Evolutionary conservation across 2,797 vertebrate species (phyloP).

Genomic region (Siniperca scherzeri): DNA sequence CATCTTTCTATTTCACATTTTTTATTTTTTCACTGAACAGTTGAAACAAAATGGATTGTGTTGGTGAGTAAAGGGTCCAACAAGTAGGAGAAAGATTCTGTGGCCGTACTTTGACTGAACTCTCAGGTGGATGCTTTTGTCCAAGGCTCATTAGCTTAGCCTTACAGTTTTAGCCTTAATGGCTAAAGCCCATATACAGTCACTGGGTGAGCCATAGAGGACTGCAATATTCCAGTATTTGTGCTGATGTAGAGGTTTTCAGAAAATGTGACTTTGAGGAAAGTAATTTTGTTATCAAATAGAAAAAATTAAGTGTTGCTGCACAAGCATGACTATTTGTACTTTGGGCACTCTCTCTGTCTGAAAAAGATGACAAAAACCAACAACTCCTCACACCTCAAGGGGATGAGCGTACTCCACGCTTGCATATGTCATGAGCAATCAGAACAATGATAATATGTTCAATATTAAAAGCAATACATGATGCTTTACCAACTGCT

Average conservation of each 20-base stretch:
- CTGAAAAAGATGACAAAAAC: neutral
- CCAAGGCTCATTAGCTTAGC: conserved; percentile 31
- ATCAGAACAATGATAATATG: neutral
- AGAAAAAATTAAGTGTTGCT: neutral
- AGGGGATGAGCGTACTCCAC: neutral
- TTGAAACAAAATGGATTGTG: conserved; percentile 8
- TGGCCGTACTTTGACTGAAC: conserved; percentile 8
- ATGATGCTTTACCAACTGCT: neutral
- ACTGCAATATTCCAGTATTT: neutral
- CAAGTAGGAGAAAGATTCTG: conserved; percentile 13
- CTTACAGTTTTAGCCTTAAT: conserved; percentile 21
- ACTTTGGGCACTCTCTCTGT: neutral
- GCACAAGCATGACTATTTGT: neutral
- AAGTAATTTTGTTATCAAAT: neutral
- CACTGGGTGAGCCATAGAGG: neutral
- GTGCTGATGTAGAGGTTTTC: conserved; percentile 14
- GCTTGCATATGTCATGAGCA: neutral
- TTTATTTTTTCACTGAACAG: conserved; percentile 21
- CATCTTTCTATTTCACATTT: neutral
- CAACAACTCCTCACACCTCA: neutral
- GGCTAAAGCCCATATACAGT: conserved; percentile 1
- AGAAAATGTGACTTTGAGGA: conserved; percentile 9
- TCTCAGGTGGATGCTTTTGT: conserved; percentile 46
- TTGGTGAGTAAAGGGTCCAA: neutral
- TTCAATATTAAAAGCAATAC: neutral